Percentiles rank a stretch among this genome's conserved stretches.
phyloP scores from a whole-genome alignment of 2,888 invertebrate species.

The Leucania comma region DNA sequence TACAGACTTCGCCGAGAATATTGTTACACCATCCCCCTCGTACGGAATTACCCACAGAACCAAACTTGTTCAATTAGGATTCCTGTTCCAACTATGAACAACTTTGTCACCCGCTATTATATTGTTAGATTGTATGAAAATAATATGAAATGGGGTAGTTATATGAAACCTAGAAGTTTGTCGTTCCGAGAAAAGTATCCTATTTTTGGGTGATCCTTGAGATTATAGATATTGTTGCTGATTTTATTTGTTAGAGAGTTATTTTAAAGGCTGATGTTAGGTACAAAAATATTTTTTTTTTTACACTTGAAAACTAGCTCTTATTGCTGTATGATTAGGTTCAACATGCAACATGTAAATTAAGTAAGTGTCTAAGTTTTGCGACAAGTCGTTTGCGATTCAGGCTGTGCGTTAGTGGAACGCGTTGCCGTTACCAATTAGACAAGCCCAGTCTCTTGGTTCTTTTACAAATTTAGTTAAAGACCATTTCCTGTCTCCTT shows the following conservation, averaged over 20 bases:
- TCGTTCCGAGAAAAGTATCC: not conserved
- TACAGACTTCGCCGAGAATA: slow-evolving; percentile 43
- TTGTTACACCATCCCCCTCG: slow-evolving; percentile 13
- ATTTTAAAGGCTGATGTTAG: not conserved
- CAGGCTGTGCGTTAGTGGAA: too few relatives aligned
- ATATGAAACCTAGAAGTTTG: not conserved
- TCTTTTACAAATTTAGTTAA: too few relatives aligned
- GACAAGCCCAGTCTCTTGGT: too few relatives aligned
- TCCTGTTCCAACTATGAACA: slow-evolving; percentile 52
- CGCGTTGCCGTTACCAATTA: too few relatives aligned
- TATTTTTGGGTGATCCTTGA: not conserved
- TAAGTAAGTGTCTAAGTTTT: too few relatives aligned
- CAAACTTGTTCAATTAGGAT: slow-evolving; percentile 66
- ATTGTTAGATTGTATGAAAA: slow-evolving; percentile 38
- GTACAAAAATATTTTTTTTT: too few relatives aligned
- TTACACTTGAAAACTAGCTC: too few relatives aligned
- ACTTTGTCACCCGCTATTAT: slow-evolving; percentile 47
- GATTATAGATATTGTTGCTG: not conserved
- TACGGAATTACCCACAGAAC: slow-evolving; percentile 47
- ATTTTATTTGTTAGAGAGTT: not conserved
- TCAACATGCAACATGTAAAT: too few relatives aligned
- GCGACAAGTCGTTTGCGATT: too few relatives aligned
- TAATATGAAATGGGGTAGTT: slow-evolving; percentile 7
- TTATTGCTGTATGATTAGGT: too few relatives aligned
- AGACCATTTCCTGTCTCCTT: too few relatives aligned